These are phyloP conservation scores for Tyto alba DNA, from an alignment of 2,113 vertebrate species.

Conservation along the genomic window DNA sequence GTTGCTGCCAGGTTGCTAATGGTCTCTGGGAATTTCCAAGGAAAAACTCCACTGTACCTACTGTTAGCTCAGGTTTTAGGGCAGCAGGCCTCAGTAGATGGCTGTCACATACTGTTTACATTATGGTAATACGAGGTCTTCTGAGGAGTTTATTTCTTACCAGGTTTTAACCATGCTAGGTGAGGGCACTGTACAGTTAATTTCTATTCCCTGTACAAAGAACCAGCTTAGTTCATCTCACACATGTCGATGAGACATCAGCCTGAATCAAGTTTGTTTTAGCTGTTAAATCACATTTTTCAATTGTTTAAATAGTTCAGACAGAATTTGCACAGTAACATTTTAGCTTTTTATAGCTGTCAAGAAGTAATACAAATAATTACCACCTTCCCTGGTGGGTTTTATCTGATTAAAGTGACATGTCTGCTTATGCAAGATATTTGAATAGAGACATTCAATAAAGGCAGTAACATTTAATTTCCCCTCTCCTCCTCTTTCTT, in stretches of 20 bases:
- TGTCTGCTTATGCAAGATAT: constrained; percentile 55
- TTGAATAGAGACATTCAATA: constrained; percentile 56
- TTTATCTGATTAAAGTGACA: constrained; percentile 64
- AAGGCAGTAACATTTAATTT: constrained; percentile 42
- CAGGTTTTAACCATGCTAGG: not conserved
- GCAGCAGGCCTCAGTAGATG: not conserved
- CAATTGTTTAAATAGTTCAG: constrained; percentile 59
- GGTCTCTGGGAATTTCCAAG: not conserved
- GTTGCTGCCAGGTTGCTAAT: not conserved
- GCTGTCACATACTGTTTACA: not conserved
- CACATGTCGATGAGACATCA: not conserved
- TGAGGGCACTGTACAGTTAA: not conserved
- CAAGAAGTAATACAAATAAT: constrained; percentile 63
- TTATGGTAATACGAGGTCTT: not conserved
- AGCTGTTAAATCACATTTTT: constrained; percentile 59
- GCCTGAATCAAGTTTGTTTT: constrained; percentile 52
- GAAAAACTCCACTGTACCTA: not conserved
- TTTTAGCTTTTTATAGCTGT: constrained; percentile 58
- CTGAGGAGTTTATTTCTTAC: not conserved
- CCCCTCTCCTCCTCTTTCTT: not conserved
- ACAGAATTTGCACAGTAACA: constrained; percentile 58
- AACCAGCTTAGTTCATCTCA: not conserved
- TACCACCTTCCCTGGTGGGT: constrained; percentile 39
- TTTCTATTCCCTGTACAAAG: not conserved
- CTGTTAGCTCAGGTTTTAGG: not conserved